Conservation (phyloP, 2,797 vertebrate genomes). For the Cynopterus sphinx region DNA sequence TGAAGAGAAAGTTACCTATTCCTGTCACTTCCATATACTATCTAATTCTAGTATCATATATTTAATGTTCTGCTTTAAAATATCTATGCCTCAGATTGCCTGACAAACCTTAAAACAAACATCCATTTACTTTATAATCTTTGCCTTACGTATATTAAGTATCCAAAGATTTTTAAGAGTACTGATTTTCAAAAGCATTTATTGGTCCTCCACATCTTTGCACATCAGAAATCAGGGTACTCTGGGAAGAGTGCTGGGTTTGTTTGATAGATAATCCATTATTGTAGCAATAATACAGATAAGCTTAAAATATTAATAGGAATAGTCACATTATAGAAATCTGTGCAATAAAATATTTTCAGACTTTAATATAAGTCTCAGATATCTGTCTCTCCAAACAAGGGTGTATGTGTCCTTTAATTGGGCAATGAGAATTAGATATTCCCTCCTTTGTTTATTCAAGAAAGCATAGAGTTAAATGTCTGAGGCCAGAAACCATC, state of each 20-base stretch:
- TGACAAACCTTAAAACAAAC: neutral
- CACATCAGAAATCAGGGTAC: neutral
- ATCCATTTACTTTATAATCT: neutral
- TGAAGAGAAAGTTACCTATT: neutral
- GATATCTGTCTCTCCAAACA: neutral
- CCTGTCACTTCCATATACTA: no score
- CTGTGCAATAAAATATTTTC: neutral
- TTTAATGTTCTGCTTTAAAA: neutral
- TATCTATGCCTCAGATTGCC: neutral
- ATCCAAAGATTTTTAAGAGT: neutral
- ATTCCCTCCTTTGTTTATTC: neutral
- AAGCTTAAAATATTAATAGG: neutral
- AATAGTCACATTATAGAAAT: neutral
- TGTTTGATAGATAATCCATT: neutral
- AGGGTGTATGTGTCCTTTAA: neutral
- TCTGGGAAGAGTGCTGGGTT: neutral
- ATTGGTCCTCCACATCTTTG: neutral
- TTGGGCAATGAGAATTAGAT: neutral
- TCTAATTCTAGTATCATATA: neutral
- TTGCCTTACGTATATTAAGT: neutral
- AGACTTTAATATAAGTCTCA: neutral
- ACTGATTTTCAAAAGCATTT: neutral
- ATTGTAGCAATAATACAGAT: neutral
- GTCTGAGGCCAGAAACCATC: neutral
- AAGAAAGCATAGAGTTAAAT: neutral